Evolutionary conservation across 2,797 vertebrate species (phyloP).

Genomic region (Amazona finschi): DNA sequence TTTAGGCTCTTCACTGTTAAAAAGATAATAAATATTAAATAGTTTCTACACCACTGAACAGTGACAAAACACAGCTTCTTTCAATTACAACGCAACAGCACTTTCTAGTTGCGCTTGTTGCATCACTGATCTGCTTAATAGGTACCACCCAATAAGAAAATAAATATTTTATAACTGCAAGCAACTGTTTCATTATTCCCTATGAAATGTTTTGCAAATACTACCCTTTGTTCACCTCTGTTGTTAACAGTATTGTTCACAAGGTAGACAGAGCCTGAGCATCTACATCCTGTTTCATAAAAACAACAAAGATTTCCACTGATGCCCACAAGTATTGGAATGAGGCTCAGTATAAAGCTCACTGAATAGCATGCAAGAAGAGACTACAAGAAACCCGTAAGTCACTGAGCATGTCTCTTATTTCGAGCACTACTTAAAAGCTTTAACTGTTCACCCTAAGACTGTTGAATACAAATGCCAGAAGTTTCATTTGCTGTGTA

Average conservation of each 20-base stretch:
- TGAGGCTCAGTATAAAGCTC: background rate
- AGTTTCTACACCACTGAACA: background rate
- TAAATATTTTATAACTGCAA: background rate
- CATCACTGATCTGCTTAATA: background rate
- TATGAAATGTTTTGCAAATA: background rate
- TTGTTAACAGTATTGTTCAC: background rate
- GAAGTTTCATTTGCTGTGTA: background rate
- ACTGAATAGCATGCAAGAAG: background rate
- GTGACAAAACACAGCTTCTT: background rate
- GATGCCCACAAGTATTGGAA: accelerated
- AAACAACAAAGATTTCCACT: background rate
- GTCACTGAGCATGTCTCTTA: background rate
- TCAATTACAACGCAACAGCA: background rate
- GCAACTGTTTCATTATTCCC: background rate
- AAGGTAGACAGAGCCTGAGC: background rate
- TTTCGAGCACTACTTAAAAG: background rate
- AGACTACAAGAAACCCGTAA: background rate
- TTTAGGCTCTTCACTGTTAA: background rate
- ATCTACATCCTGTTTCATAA: background rate
- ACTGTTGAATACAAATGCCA: accelerated
- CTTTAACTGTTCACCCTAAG: background rate
- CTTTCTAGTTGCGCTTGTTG: background rate
- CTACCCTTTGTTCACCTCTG: background rate
- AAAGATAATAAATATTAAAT: background rate
- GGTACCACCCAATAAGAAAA: background rate